Conservation (phyloP, 2,888 invertebrate genomes). For the Acrobasis suavella region DNA sequence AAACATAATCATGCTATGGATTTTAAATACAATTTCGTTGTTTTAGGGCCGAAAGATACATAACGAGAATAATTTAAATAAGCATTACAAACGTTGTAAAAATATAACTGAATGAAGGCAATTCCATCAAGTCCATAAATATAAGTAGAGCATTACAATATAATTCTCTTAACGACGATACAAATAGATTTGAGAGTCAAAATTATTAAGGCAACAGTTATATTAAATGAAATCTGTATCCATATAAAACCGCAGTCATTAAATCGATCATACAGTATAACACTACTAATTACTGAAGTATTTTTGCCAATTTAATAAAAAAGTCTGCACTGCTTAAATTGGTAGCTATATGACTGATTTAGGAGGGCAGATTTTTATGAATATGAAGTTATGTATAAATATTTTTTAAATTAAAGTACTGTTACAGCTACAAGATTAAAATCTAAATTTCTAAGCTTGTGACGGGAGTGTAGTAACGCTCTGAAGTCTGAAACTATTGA, state of each 20-base stretch:
- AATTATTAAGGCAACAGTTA: constrained; percentile 67
- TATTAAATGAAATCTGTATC: constrained; percentile 37
- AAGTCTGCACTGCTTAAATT: too few species aligned
- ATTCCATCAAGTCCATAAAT: constrained; percentile 51
- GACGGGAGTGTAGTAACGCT: constrained; percentile 15
- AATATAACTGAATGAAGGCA: constrained; percentile 46
- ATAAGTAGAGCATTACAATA: constrained; percentile 43
- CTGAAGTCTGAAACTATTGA: constrained; percentile 7
- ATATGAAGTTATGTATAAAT: too few species aligned
- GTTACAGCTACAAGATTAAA: constrained; percentile 44
- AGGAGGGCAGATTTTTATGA: too few species aligned
- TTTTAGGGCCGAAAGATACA: constrained; percentile 41
- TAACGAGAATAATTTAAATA: constrained; percentile 26
- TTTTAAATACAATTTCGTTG: constrained; percentile 51
- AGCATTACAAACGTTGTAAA: constrained; percentile 14
- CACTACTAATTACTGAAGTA: too few species aligned
- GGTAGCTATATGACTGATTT: too few species aligned
- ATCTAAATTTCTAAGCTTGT: constrained; percentile 13
- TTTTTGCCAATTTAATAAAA: too few species aligned
- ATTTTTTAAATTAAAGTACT: constrained; percentile 35
- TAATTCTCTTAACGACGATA: constrained; percentile 49
- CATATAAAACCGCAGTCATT: too few species aligned
- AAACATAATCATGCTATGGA: constrained; percentile 26
- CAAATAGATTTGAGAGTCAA: constrained; percentile 54
- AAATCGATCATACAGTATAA: too few species aligned